Conservation (phyloP, 2,113 vertebrate species). For the Corvus cornix region DNA sequence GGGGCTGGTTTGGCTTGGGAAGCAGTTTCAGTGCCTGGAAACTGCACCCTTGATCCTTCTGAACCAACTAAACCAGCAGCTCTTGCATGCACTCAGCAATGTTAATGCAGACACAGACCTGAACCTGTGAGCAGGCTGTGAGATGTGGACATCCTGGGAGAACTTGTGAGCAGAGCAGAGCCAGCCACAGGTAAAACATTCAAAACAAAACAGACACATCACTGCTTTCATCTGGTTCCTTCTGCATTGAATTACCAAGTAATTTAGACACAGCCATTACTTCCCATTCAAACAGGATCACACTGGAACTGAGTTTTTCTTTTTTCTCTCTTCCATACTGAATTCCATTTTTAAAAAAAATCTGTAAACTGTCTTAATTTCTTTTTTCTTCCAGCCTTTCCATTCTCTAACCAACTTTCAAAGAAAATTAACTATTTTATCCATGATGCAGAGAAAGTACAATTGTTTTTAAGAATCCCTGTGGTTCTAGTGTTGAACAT, state of each 20-base stretch:
- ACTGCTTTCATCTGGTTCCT: neutral
- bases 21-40: neutral
- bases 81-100: neutral
- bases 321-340: neutral
- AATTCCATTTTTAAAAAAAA: neutral
- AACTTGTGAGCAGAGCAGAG: neutral
- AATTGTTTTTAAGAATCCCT: neutral
- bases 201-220: neutral
- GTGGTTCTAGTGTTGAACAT: neutral
- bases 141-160: neutral
- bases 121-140: neutral
- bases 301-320: neutral
- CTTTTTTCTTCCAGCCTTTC: neutral
- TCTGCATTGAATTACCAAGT: neutral
- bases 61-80: neutral
- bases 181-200: neutral
- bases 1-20: neutral
- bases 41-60: neutral
- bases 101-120: neutral
- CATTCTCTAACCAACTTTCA: neutral
- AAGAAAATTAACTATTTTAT: neutral
- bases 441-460: neutral
- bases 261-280: neutral
- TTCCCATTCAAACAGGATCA: neutral
- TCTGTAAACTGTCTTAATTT: neutral